Base-by-base conservation (phyloP, 1,140 invertebrate genomes). In the Drosophila funebris region DNA sequence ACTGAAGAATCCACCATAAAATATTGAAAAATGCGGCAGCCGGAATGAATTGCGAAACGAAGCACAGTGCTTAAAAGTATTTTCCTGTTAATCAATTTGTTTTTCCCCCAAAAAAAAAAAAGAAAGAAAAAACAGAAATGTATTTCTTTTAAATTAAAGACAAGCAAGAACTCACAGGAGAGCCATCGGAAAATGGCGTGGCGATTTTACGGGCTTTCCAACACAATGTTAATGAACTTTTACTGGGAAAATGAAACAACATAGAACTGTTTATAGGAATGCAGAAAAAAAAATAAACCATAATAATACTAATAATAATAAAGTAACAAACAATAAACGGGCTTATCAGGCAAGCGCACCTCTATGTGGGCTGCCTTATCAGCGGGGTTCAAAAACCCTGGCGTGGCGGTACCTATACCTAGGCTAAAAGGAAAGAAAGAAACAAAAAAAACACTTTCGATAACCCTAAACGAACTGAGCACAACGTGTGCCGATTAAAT, bases 11-110 rank as follows among this genome's bases (percentile, higher is more conserved):
- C 68, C 62, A 73, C 52, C 78, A 63, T 84, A 81, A 77, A 84
- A 77, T 70, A 85, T 85, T 87, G 82, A 82, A 61, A 85, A 87
- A 85, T 87, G 78, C 81, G 82, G 82, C 74, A 78, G 81, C 43
- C 53, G 18, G 11, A 31, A 52, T 69, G 62, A 77, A 77, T 74
- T 67, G 56, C 57, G 16, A 64, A 61, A 60, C 16, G 43, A 52
- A 37, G 46, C 72, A 58, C 33, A 73, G 70, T 61, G 76, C 64
- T 76, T 87, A 87, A 85, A 75, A 85, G 81, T 85, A 66, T 82
- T 85, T 85, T 68, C 81, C 81, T 85, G 82, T 87, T 87, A 78
- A 87, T 85, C 81, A 85, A 81, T 81, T 85, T 57, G 29, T 54
- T 46, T 22, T 29, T 50, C n/a, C n/a, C n/a, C n/a, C n/a, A n/a